Evolutionary conservation across 2,113 vertebrate species (phyloP).

Genomic region (Eurystomus gularis): DNA sequence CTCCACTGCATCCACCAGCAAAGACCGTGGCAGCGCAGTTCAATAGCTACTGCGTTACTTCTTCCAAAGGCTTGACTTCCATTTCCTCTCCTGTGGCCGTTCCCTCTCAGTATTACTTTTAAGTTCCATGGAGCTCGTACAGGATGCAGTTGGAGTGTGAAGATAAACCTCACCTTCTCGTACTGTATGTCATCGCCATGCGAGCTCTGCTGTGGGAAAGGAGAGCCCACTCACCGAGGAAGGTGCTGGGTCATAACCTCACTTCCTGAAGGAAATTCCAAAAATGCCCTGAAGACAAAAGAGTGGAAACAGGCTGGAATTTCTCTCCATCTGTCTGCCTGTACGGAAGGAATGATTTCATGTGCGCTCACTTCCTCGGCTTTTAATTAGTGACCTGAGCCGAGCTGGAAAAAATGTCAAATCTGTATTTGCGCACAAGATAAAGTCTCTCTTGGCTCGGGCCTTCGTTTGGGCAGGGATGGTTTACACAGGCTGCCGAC

Average conservation of each 20-base stretch:
- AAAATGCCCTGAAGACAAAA: constrained; percentile 81
- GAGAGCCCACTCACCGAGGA: constrained; percentile 60
- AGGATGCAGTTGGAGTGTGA: constrained; percentile 79
- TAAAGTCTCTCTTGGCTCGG: constrained; percentile 6
- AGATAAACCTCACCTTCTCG: constrained; percentile 78
- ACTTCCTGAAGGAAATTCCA: constrained; percentile 84
- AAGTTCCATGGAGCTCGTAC: constrained; percentile 56
- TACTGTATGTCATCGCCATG: constrained; percentile 58
- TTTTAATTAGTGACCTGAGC: constrained; percentile 45
- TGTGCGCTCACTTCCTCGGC: constrained; percentile 75
- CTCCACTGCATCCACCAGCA: accelerated
- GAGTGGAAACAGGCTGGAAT: constrained; percentile 76
- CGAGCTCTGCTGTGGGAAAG: constrained; percentile 76
- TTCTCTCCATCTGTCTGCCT: constrained; percentile 77
- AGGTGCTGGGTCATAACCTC: constrained; percentile 75
- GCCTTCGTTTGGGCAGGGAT: not conserved
- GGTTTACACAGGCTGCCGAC: not conserved
- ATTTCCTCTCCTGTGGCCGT: not conserved
- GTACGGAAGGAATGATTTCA: constrained; percentile 79
- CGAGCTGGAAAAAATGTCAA: constrained; percentile 48
- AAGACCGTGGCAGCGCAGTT: not conserved
- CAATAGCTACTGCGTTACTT: not conserved
- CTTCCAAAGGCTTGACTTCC: constrained; percentile 21
- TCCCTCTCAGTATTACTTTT: constrained; percentile 48
- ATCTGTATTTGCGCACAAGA: constrained; percentile 32